Conservation (phyloP, 2,797 vertebrate genomes). For the Eulemur rubriventer region DNA sequence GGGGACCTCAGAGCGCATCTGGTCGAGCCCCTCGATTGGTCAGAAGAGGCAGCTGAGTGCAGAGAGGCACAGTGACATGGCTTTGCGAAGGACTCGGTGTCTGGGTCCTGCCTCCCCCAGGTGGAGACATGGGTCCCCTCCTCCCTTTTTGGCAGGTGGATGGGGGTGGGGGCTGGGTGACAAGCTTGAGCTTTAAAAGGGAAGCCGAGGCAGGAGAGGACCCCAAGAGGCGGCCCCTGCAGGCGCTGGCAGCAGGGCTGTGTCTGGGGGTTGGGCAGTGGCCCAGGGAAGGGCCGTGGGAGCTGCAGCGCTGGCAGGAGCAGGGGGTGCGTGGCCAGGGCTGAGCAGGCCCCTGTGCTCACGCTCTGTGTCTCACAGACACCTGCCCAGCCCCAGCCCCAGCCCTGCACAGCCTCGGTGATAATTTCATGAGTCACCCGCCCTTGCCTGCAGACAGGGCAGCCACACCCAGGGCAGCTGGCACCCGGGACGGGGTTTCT, state of each 20-base stretch:
- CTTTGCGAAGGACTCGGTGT: background rate
- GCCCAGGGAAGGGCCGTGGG: background rate
- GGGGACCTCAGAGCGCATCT: background rate
- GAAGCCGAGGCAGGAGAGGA: background rate
- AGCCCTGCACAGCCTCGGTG: constrained; percentile 38
- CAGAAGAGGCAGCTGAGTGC: background rate
- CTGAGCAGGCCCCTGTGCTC: background rate
- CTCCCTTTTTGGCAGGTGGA: background rate
- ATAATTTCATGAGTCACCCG: constrained; percentile 83
- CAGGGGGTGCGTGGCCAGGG: background rate
- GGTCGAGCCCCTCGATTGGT: background rate
- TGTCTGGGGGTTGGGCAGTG: background rate
- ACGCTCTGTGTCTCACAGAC: constrained; percentile 18
- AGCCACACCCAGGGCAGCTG: constrained; percentile 84
- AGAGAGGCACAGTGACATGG: background rate
- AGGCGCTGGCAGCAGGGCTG: background rate
- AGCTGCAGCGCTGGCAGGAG: background rate
- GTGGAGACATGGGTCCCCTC: rapidly evolving
- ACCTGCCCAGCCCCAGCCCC: constrained; percentile 45
- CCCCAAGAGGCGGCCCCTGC: background rate
- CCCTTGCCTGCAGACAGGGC: constrained; percentile 75
- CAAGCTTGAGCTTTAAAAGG: background rate
- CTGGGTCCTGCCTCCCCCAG: background rate
- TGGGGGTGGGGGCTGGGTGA: background rate
- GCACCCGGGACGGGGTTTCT: constrained; percentile 82